Evolutionary conservation across 2,888 invertebrate genomes (phyloP).

Genomic region (Hirtodrosophila histrioides): DNA sequence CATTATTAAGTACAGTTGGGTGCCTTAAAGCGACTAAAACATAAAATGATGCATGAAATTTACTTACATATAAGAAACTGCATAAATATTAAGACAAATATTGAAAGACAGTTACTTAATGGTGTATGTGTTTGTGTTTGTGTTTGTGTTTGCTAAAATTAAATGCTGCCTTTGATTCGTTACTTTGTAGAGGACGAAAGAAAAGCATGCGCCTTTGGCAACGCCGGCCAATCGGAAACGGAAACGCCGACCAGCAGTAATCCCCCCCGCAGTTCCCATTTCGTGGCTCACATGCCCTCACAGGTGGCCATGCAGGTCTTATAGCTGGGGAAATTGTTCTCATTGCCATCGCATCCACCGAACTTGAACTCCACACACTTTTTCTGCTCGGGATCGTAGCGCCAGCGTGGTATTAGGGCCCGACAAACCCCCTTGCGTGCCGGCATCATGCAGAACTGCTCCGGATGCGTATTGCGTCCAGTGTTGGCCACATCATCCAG

Average conservation of each 20-base stretch:
- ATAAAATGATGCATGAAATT: constrained; percentile 55
- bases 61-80: constrained; percentile 53
- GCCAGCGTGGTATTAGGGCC: constrained; percentile 84
- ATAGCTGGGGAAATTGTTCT: constrained; percentile 85
- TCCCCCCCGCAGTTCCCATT: constrained; percentile 7
- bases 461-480: constrained; percentile 74
- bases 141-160: constrained; percentile 34
- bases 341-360: constrained; percentile 86
- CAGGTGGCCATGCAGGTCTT: constrained; percentile 85
- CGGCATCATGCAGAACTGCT: constrained; percentile 83
- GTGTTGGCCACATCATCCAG: constrained; percentile 81
- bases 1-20: constrained; percentile 32
- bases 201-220: constrained; percentile 74
- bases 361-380: constrained; percentile 86
- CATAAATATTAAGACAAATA: constrained; percentile 66
- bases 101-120: constrained; percentile 49
- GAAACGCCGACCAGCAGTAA: constrained; percentile 51
- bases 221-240: constrained; percentile 51
- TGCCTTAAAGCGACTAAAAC: constrained; percentile 26
- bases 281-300: constrained; percentile 81
- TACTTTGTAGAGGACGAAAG: constrained; percentile 34
- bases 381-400: constrained; percentile 85
- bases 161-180: constrained; percentile 74
- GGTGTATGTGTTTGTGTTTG: constrained; percentile 18
- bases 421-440: constrained; percentile 84